Percentiles rank a stretch among this genome's conserved stretches.
phyloP scores from a whole-genome alignment of 2,888 invertebrate genomes.

The Cheilosia pagana region DNA sequence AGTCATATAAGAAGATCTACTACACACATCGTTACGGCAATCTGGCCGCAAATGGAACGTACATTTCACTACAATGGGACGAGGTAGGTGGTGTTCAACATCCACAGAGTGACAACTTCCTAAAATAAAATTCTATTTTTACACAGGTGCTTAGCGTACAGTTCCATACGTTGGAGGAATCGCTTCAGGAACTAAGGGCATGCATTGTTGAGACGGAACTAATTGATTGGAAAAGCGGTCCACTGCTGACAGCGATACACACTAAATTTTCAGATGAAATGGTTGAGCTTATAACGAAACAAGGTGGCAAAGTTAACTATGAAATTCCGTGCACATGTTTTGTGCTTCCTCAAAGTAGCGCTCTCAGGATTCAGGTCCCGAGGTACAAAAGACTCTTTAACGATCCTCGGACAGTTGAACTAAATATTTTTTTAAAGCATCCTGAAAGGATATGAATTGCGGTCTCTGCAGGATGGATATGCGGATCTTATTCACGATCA shows the following conservation, averaged over 20 bases:
- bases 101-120: neutral
- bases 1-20: slow-evolving; percentile 78
- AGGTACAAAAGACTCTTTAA: slow-evolving; percentile 44
- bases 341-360: slow-evolving; percentile 75
- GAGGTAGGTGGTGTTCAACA: slow-evolving; percentile 61
- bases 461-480: slow-evolving; percentile 73
- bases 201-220: slow-evolving; percentile 78
- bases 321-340: slow-evolving; percentile 78
- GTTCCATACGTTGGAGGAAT: slow-evolving; percentile 79
- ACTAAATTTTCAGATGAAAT: slow-evolving; percentile 73
- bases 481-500: slow-evolving; percentile 77
- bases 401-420: neutral
- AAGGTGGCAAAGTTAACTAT: slow-evolving; percentile 74
- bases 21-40: slow-evolving; percentile 78
- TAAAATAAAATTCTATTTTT: slow-evolving; percentile 3
- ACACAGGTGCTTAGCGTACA: slow-evolving; percentile 78
- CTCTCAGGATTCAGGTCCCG: slow-evolving; percentile 68
- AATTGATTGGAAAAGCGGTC: slow-evolving; percentile 79
- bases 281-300: slow-evolving; percentile 76
- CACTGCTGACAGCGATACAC: slow-evolving; percentile 79
- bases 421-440: slow-evolving; percentile 62
- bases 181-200: slow-evolving; percentile 77
- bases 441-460: slow-evolving; percentile 77
- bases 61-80: slow-evolving; percentile 80
- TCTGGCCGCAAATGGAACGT: slow-evolving; percentile 79